Evolutionary conservation across 2,113 vertebrate species (phyloP).

Genomic region (Argyrosomus japonicus): DNA sequence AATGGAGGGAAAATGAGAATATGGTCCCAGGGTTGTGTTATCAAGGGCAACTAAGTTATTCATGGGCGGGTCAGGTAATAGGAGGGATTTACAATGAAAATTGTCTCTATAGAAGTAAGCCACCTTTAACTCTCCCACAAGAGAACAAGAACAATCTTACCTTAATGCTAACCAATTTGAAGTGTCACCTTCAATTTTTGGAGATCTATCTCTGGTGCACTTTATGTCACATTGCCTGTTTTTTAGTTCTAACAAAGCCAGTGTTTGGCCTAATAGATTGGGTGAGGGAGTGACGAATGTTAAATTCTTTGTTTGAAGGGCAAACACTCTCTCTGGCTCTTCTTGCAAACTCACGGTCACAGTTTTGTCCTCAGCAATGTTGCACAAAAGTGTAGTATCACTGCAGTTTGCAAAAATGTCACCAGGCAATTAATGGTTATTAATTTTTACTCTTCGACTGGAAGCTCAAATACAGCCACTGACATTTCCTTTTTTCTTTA

Average conservation of each 20-base stretch:
- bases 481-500: neutral
- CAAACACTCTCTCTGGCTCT: conserved; percentile 34
- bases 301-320: conserved; percentile 69
- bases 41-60: conserved; percentile 75
- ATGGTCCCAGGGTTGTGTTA: conserved; percentile 55
- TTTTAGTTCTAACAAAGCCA: conserved; percentile 63
- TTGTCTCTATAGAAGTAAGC: conserved; percentile 71
- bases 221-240: conserved; percentile 69
- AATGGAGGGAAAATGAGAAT: conserved; percentile 55
- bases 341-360: neutral
- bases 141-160: conserved; percentile 75
- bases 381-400: neutral
- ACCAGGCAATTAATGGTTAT: conserved; percentile 1
- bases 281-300: conserved; percentile 47
- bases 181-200: conserved; percentile 81
- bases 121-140: conserved; percentile 65
- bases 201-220: conserved; percentile 64
- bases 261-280: conserved; percentile 31
- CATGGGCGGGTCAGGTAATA: conserved; percentile 63
- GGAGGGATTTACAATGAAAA: conserved; percentile 71
- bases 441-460: neutral
- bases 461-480: neutral
- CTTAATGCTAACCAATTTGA: conserved; percentile 76
- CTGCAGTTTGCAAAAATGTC: conserved; percentile 8
- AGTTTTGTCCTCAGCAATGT: neutral